Conservation (phyloP, 2,888 invertebrate genomes). For the Sarcophaga rosellei region DNA sequence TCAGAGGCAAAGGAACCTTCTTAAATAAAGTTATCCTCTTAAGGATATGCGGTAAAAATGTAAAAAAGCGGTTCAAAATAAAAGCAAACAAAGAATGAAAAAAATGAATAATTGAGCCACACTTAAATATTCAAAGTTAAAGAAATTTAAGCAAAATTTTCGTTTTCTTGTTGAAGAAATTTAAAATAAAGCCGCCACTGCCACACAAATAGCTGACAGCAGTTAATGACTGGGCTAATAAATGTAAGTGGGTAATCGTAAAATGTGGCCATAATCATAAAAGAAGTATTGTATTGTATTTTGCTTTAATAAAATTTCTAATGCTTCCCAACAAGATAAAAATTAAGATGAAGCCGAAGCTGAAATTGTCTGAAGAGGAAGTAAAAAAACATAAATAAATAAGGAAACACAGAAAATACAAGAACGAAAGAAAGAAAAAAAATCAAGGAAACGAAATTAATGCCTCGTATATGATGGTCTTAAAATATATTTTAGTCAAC, state of each 20-base stretch:
- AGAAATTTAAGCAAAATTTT: neutral
- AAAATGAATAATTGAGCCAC: no score
- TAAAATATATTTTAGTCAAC: slow-evolving; percentile 60
- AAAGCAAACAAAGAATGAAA: no score
- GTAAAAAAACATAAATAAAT: neutral
- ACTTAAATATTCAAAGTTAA: no score
- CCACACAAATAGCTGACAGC: neutral
- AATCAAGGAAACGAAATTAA: slow-evolving; percentile 27
- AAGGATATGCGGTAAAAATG: neutral
- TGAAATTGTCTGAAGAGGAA: neutral
- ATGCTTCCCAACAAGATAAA: neutral
- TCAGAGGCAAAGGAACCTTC: neutral
- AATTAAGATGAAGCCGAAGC: neutral
- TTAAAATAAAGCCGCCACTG: neutral
- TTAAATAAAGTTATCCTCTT: neutral
- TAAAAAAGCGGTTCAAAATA: neutral
- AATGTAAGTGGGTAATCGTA: slow-evolving; percentile 2
- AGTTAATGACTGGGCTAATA: neutral
- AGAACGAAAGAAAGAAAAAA: slow-evolving; percentile 10
- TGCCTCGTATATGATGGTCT: slow-evolving; percentile 59
- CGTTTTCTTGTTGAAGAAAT: neutral
- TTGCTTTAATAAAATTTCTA: slow-evolving; percentile 4
- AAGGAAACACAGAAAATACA: neutral
- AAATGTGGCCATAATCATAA: slow-evolving; percentile 25
- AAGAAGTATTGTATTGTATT: neutral